Percentiles rank a stretch among this genome's conserved stretches.
Conservation (phyloP, 2,888 invertebrate species). For the Thumatha senex region DNA sequence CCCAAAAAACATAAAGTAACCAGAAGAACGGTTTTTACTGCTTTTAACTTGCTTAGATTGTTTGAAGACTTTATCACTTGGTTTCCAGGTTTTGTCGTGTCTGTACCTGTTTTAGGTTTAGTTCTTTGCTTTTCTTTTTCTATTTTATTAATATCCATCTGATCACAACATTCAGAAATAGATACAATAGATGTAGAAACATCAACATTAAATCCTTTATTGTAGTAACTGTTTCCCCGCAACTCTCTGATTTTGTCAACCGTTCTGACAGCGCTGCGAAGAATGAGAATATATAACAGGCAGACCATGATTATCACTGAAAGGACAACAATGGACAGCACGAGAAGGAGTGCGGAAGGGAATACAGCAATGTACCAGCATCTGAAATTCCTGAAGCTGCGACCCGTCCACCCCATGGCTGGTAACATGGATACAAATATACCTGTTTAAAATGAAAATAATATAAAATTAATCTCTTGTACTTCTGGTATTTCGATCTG, state of each 20-base stretch:
- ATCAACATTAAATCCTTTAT: constrained; percentile 54
- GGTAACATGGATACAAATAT: constrained; percentile 56
- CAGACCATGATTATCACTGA: constrained; percentile 66
- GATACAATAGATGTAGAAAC: constrained; percentile 42
- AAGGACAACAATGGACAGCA: constrained; percentile 73
- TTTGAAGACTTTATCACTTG: constrained; percentile 13
- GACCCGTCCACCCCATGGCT: constrained; percentile 67
- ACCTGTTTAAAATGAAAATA: constrained; percentile 41
- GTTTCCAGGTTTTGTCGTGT: constrained; percentile 14
- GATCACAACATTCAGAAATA: constrained; percentile 27
- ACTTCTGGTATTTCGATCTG: too few relatives aligned
- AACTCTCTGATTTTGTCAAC: constrained; percentile 73
- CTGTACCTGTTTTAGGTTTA: constrained; percentile 6
- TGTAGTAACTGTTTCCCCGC: constrained; percentile 48
- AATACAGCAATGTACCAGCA: constrained; percentile 84
- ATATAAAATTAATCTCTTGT: not conserved
- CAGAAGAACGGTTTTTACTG: constrained; percentile 83
- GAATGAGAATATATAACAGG: constrained; percentile 79
- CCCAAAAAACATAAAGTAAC: constrained; percentile 81
- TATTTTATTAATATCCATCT: constrained; percentile 24
- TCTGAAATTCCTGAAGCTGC: constrained; percentile 73
- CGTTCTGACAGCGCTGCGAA: constrained; percentile 79
- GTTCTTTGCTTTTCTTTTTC: constrained; percentile 17
- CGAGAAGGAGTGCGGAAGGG: constrained; percentile 74
- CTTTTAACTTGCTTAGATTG: constrained; percentile 79